Conservation (phyloP, 2,797 vertebrate species). For the Triplophysa yarkandensis region DNA sequence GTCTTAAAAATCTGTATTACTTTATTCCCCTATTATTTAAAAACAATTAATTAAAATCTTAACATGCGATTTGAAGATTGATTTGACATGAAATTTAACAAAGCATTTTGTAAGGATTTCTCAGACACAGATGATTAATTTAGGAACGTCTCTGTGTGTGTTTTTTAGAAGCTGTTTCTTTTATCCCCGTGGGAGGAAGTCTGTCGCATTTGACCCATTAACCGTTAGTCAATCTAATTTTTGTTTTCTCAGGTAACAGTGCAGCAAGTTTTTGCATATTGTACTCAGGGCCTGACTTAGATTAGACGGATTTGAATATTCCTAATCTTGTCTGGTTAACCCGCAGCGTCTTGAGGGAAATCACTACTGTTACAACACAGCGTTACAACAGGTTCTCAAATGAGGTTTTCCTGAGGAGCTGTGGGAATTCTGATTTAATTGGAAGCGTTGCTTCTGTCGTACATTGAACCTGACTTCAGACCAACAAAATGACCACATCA, state of each 20-base stretch:
- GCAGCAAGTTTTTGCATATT: constrained; percentile 18
- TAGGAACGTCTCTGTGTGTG: not conserved
- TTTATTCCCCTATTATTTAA: constrained; percentile 7
- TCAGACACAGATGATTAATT: constrained; percentile 27
- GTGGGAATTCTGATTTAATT: constrained; percentile 13
- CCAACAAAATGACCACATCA: not conserved
- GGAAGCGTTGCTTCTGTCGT: not conserved
- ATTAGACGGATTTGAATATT: constrained; percentile 43
- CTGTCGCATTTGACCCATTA: constrained; percentile 44
- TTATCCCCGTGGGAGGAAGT: constrained; percentile 32
- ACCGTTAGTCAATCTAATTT: constrained; percentile 64
- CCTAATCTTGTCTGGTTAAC: constrained; percentile 35
- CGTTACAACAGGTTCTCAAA: constrained; percentile 15
- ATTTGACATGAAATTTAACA: constrained; percentile 3
- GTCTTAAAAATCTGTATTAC: too few species aligned
- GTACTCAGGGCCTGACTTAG: constrained; percentile 35
- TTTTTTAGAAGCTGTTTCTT: constrained; percentile 18
- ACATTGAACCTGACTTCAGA: not conserved
- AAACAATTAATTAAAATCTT: not conserved
- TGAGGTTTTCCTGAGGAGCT: constrained; percentile 2
- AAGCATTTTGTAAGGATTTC: constrained; percentile 15
- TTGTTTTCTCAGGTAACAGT: constrained; percentile 57
- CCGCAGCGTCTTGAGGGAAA: constrained; percentile 32
- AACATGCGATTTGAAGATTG: not conserved
- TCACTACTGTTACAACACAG: constrained; percentile 29